These are phyloP conservation scores for Lithobates sylvaticus DNA, from an alignment of 2,797 vertebrate species.

Conservation along the genomic window DNA sequence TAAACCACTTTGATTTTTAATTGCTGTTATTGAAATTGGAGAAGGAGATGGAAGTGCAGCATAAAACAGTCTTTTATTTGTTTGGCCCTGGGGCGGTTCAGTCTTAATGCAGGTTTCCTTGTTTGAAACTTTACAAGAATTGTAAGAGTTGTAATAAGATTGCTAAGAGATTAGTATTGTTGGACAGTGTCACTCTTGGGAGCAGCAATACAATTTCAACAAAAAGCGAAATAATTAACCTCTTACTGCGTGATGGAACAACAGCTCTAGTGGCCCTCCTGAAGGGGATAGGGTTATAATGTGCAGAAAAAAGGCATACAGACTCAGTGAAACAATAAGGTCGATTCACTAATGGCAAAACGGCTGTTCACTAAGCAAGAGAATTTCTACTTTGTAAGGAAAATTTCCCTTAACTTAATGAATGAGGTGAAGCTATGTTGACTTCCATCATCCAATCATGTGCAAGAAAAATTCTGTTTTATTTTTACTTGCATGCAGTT, in stretches of 20 bases:
- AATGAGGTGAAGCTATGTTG: too few relatives aligned
- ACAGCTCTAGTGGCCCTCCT: constrained; percentile 7
- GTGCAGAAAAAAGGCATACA: background rate
- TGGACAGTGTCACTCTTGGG: constrained; percentile 47
- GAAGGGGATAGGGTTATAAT: constrained; percentile 2
- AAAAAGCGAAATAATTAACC: constrained; percentile 25
- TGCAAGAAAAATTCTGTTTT: too few relatives aligned
- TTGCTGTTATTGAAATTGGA: constrained; percentile 44
- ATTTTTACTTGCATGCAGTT: too few relatives aligned
- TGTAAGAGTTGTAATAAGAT: constrained; percentile 51
- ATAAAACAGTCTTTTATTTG: constrained; percentile 46
- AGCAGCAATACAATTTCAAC: constrained; percentile 34
- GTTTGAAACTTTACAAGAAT: constrained; percentile 39
- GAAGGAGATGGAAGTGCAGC: constrained; percentile 24
- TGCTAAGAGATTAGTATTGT: constrained; percentile 41
- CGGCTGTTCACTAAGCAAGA: too few relatives aligned
- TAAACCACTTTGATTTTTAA: constrained; percentile 17
- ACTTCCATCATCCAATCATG: too few relatives aligned
- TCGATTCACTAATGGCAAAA: background rate
- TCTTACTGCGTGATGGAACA: constrained; percentile 23
- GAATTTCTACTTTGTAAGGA: too few relatives aligned
- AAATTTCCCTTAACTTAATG: too few relatives aligned
- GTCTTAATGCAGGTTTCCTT: constrained; percentile 41
- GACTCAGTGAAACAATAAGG: too few relatives aligned
- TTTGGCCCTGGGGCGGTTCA: constrained; percentile 40